These are phyloP conservation scores for Sympetrum striolatum DNA, from an alignment of 2,888 invertebrate genomes.

Conservation along the genomic window DNA sequence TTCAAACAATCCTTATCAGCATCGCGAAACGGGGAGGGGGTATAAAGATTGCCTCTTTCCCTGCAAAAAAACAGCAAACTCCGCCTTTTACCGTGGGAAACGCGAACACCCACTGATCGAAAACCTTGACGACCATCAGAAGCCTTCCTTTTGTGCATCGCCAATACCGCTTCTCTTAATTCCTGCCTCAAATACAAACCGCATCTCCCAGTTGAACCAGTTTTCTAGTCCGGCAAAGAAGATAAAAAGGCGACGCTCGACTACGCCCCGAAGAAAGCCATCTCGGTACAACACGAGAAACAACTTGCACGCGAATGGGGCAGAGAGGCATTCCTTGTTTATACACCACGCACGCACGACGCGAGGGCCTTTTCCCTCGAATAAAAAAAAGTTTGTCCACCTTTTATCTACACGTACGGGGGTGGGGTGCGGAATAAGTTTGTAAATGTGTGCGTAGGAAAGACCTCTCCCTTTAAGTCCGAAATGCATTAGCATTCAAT, in stretches of 20 bases:
- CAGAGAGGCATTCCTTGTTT: not conserved
- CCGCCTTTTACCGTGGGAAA: slow-evolving; percentile 30
- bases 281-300: not conserved
- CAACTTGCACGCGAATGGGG: not conserved
- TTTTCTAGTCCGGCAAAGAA: not conserved
- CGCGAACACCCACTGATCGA: slow-evolving; percentile 25
- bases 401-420: not conserved
- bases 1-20: slow-evolving; percentile 19
- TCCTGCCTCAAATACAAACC: slow-evolving; percentile 9
- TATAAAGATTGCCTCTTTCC: not conserved
- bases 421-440: not conserved
- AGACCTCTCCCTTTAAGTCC: not conserved
- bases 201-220: slow-evolving; percentile 9
- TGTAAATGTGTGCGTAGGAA: not conserved
- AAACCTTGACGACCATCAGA: not conserved
- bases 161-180: not conserved
- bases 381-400: not conserved
- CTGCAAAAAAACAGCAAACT: not conserved
- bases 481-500: slow-evolving; percentile 27
- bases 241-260: not conserved
- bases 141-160: not conserved
- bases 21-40: not conserved
- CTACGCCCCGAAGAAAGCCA: not conserved
- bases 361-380: not conserved
- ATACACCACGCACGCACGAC: not conserved